Evolutionary conservation across 2,113 vertebrate species (phyloP).

Genomic region (Scophthalmus maximus): DNA sequence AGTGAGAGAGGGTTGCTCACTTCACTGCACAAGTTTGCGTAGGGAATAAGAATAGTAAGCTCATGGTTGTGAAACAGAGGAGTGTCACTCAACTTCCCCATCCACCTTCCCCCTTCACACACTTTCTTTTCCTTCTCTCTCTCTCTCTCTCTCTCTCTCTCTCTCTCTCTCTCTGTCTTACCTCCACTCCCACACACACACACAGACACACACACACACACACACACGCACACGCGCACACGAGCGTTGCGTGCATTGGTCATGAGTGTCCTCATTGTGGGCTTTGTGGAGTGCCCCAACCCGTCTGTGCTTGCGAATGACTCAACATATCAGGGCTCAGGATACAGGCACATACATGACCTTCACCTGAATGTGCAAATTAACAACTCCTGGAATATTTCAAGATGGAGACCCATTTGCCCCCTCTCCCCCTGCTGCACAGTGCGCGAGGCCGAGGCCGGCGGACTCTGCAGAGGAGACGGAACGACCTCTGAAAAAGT

Average conservation of each 20-base stretch:
- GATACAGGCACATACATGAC: slow-evolving; percentile 56
- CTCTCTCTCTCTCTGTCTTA: not conserved
- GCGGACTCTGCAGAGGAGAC: not conserved
- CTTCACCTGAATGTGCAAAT: slow-evolving; percentile 49
- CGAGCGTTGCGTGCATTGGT: slow-evolving; percentile 39
- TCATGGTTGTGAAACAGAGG: slow-evolving; percentile 4
- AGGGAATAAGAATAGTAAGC: slow-evolving; percentile 8
- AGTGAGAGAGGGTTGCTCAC: slow-evolving; percentile 32
- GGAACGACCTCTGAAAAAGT: not conserved
- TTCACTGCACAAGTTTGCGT: not conserved
- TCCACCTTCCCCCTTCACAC: not conserved
- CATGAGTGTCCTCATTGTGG: slow-evolving; percentile 54
- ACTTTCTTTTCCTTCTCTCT: not conserved
- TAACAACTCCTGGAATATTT: slow-evolving; percentile 32
- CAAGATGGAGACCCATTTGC: not conserved
- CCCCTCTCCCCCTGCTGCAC: not conserved
- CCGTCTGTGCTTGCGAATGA: slow-evolving; percentile 63
- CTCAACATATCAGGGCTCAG: slow-evolving; percentile 58
- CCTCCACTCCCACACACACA: not conserved
- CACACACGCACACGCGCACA: slow-evolving; percentile 10
- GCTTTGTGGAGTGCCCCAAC: slow-evolving; percentile 51
- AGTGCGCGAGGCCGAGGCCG: too few species aligned
- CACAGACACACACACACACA: slow-evolving; percentile 5
- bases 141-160: too few species aligned
- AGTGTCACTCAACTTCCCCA: not conserved